These are phyloP conservation scores for Ptilonorhynchus violaceus DNA, from an alignment of 2,113 vertebrate genomes.

Conservation along the genomic window DNA sequence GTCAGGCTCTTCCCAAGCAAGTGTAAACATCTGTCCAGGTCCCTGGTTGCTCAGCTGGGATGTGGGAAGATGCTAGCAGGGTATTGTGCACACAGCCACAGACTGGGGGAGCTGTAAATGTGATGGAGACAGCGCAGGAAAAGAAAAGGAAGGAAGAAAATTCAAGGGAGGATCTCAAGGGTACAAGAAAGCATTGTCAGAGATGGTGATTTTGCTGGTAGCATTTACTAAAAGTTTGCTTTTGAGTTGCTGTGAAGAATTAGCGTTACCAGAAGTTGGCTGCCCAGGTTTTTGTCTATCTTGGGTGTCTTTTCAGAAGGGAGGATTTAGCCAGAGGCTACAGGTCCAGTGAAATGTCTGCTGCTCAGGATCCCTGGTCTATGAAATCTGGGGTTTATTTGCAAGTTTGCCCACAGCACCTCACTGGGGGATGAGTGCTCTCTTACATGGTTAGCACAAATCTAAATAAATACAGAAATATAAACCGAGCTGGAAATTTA, in stretches of 20 bases:
- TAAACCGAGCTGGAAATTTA: slow-evolving; percentile 56
- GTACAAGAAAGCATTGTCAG: background rate
- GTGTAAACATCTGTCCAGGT: background rate
- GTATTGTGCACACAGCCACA: background rate
- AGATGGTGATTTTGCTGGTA: background rate
- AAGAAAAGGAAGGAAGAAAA: background rate
- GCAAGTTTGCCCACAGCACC: background rate
- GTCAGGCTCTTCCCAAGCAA: background rate
- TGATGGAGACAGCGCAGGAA: background rate
- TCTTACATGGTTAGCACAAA: slow-evolving; percentile 4
- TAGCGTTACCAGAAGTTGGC: background rate
- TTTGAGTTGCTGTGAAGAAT: background rate
- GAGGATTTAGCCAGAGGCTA: background rate
- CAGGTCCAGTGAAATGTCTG: background rate
- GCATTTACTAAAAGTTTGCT: background rate
- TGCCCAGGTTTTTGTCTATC: background rate
- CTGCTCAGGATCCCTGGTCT: background rate
- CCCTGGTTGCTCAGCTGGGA: background rate
- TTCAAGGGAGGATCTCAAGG: background rate
- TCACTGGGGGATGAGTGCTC: background rate
- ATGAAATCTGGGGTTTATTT: background rate
- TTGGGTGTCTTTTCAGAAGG: background rate
- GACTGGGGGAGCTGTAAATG: background rate
- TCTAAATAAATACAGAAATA: slow-evolving; percentile 47
- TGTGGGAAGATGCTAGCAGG: background rate